These are phyloP conservation scores for Graphium colonna DNA, from an alignment of 2,888 invertebrate species.

Conservation along the genomic window DNA sequence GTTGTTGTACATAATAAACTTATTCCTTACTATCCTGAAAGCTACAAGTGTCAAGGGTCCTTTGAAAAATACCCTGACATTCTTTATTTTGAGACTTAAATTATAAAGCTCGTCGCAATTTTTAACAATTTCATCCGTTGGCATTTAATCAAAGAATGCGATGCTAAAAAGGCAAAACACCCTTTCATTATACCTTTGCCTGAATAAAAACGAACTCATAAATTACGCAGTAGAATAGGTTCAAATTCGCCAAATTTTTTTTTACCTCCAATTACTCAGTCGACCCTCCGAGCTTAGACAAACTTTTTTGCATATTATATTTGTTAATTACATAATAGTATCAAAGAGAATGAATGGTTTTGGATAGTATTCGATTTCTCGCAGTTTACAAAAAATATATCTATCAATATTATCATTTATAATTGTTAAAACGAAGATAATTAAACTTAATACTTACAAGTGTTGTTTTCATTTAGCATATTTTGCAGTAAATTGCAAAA, in stretches of 20 bases:
- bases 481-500: no score
- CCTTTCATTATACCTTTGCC: constrained; percentile 18
- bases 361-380: no score
- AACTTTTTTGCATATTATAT: constrained; percentile 1
- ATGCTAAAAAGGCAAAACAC: constrained; percentile 16
- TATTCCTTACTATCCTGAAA: background rate
- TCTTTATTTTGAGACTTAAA: background rate
- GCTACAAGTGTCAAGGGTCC: background rate
- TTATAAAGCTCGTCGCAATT: background rate
- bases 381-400: no score
- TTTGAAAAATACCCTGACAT: background rate
- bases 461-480: no score
- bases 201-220: constrained; percentile 20
- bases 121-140: constrained; percentile 6
- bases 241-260: constrained; percentile 16
- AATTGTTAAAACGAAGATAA: no score
- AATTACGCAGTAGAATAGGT: constrained; percentile 18
- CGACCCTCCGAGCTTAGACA: background rate
- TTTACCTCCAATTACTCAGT: constrained; percentile 15
- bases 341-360: no score
- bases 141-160: constrained; percentile 14
- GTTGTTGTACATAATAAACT: no score
- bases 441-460: no score
- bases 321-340: background rate
- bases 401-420: no score